Conservation (phyloP, 2,888 invertebrate genomes). For the Candidula unifasciata region DNA sequence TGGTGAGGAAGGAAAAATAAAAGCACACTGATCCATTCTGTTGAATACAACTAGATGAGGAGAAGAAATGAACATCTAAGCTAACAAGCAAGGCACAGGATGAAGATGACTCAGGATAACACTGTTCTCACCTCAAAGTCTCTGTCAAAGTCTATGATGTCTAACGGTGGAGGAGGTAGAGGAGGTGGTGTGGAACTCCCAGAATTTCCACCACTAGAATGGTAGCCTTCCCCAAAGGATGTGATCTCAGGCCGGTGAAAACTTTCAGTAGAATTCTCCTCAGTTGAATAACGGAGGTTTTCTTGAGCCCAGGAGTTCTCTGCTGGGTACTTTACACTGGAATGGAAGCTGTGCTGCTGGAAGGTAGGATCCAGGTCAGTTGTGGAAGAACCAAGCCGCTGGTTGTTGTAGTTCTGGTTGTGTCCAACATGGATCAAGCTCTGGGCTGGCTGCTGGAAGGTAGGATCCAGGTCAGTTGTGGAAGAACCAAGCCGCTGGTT, state of each 20-base stretch:
- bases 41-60: no score
- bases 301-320: not conserved
- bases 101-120: not conserved
- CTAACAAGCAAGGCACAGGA: no score
- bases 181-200: constrained; percentile 71
- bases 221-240: constrained; percentile 48
- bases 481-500: not conserved
- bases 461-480: not conserved
- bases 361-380: not conserved
- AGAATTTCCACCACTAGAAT: constrained; percentile 53
- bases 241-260: constrained; percentile 41
- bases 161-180: constrained; percentile 73
- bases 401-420: not conserved
- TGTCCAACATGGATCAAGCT: not conserved
- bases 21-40: no score
- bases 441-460: not conserved
- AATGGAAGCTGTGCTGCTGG: constrained; percentile 27
- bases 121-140: constrained; percentile 21
- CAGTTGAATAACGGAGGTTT: not conserved
- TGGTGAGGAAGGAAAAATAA: no score
- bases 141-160: constrained; percentile 57
- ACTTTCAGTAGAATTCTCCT: not conserved
- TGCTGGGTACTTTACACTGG: constrained; percentile 12
- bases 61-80: no score
- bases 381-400: not conserved